Conservation (phyloP, 2,113 vertebrate species). For the Apodemus sylvaticus region DNA sequence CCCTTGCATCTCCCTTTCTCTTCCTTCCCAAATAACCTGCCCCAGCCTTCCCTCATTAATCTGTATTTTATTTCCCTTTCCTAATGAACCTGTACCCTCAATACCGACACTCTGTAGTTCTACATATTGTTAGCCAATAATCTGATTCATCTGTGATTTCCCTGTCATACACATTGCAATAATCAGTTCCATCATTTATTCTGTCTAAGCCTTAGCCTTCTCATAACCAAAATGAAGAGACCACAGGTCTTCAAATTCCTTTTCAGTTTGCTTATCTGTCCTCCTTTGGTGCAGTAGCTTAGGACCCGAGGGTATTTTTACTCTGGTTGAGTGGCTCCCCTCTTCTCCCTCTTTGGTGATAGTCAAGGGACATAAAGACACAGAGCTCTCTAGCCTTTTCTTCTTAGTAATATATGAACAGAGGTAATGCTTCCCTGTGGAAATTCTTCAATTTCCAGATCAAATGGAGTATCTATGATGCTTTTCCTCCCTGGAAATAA, state of each 20-base stretch:
- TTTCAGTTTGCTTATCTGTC: background rate
- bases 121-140: background rate
- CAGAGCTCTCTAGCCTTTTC: background rate
- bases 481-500: background rate
- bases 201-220: background rate
- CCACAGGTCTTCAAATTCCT: background rate
- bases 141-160: background rate
- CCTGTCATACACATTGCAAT: background rate
- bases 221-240: background rate
- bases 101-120: too few relatives aligned
- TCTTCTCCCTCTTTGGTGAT: background rate
- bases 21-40: background rate
- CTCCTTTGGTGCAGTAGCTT: background rate
- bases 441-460: constrained; percentile 60
- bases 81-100: background rate
- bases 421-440: constrained; percentile 12
- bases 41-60: background rate
- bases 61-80: background rate
- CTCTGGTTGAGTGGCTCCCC: background rate
- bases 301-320: background rate
- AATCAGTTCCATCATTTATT: background rate
- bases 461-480: background rate
- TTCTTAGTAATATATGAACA: constrained; percentile 7
- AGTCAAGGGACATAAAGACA: background rate
- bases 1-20: too few relatives aligned